phyloP scores from a whole-genome alignment of 2,797 vertebrate species.

The Oreortyx pictus region DNA sequence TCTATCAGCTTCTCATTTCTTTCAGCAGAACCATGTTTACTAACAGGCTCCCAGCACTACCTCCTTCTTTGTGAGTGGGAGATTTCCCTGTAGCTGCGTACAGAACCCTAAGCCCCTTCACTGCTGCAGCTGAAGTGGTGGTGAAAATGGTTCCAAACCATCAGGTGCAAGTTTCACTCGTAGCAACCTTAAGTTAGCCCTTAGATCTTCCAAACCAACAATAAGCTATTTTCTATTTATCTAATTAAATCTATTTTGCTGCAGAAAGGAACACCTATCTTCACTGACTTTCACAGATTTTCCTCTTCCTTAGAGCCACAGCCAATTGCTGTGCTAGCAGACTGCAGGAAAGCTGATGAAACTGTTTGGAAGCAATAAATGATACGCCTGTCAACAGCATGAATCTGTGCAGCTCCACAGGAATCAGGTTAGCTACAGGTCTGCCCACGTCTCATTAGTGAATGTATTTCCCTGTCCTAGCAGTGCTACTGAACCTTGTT shows the following conservation, averaged over 20 bases:
- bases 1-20: background rate
- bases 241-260: background rate
- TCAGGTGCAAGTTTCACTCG: constrained; percentile 61
- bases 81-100: background rate
- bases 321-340: background rate
- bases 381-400: background rate
- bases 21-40: background rate
- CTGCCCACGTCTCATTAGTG: background rate
- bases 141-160: background rate
- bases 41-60: background rate
- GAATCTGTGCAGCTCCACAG: background rate
- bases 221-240: background rate
- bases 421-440: background rate
- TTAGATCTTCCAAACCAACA: background rate
- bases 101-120: background rate
- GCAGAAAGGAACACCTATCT: background rate
- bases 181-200: background rate
- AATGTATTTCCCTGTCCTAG: background rate
- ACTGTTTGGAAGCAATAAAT: constrained; percentile 7
- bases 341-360: constrained; percentile 36
- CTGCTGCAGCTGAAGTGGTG: background rate
- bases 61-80: background rate
- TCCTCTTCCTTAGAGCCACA: background rate
- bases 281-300: background rate
- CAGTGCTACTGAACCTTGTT: background rate